A percentile compares a stretch with the other conserved stretches of the same genome.
phyloP scores from a whole-genome alignment of 2,113 vertebrate species.

The Pantherophis guttatus region DNA sequence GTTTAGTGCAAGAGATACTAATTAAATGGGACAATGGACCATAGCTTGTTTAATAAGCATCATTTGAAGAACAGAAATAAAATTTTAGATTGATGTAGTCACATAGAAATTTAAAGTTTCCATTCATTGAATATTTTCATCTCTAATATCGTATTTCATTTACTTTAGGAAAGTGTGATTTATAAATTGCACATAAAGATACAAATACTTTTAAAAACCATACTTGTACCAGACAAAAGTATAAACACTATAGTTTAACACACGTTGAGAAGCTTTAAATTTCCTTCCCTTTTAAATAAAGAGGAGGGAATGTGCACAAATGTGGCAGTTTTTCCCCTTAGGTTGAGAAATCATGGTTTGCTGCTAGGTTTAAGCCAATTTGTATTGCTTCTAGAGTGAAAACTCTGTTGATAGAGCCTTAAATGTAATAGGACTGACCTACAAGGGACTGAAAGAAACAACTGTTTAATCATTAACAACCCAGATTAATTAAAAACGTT shows the following conservation, averaged over 20 bases:
- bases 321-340: not conserved
- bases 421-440: not conserved
- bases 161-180: not conserved
- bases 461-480: slow-evolving; percentile 11
- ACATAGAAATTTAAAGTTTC: not conserved
- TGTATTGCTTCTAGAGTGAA: not conserved
- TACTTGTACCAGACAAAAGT: not conserved
- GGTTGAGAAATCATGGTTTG: not conserved
- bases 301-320: not conserved
- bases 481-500: not conserved
- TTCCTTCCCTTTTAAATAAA: not conserved
- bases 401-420: not conserved
- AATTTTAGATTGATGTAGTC: not conserved
- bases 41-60: not conserved
- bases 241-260: not conserved
- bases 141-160: not conserved
- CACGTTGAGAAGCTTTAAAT: not conserved
- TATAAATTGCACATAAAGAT: not conserved
- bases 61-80: not conserved
- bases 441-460: not conserved
- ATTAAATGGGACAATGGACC: not conserved
- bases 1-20: not conserved
- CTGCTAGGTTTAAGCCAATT: not conserved
- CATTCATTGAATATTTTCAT: not conserved
- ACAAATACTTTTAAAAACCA: not conserved